Evolutionary conservation across 2,797 vertebrate species (phyloP).

Genomic region (Argentina silus): DNA sequence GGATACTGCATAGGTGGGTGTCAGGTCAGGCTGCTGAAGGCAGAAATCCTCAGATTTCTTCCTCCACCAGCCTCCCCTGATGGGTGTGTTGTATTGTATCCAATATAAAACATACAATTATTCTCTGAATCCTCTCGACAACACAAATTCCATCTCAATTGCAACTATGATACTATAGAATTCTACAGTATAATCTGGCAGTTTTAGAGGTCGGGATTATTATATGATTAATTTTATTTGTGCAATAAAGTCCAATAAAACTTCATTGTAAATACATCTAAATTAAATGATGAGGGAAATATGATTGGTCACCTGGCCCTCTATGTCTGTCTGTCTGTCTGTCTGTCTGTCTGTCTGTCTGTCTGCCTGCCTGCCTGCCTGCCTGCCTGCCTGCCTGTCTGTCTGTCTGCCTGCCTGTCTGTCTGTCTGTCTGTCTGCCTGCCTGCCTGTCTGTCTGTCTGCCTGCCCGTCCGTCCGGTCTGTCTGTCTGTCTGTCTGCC

Average conservation of each 20-base stretch:
- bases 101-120: neutral
- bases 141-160: neutral
- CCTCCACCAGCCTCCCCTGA: too few relatives aligned
- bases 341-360: neutral
- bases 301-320: neutral
- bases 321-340: neutral
- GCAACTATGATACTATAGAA: neutral
- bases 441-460: neutral
- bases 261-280: too few relatives aligned
- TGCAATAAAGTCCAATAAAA: too few relatives aligned
- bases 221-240: too few relatives aligned
- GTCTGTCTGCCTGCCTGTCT: neutral
- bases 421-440: neutral
- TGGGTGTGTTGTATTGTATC: too few relatives aligned
- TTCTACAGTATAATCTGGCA: neutral
- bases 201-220: neutral
- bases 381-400: too few relatives aligned
- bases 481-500: neutral
- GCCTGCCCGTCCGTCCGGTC: neutral
- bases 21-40: too few relatives aligned
- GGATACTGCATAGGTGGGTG: conserved; percentile 71
- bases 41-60: neutral
- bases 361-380: neutral
- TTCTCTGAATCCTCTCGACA: neutral
- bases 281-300: too few relatives aligned